Conservation (phyloP, 2,113 vertebrate genomes). For the Pelusios castaneus region DNA sequence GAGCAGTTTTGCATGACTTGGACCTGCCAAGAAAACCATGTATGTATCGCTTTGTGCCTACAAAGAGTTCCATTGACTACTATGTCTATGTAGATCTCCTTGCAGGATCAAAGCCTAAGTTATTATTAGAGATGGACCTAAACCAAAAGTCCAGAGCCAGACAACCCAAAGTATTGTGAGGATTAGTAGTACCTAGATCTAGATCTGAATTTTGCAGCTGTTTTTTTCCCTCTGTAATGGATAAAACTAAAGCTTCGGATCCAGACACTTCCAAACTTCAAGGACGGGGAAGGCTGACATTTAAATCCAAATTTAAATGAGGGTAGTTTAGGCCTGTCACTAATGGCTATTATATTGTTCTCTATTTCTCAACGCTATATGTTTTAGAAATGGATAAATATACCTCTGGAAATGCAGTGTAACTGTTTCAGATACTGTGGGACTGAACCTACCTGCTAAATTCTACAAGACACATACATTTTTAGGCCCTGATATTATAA, state of each 20-base stretch:
- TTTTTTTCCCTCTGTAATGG: neutral
- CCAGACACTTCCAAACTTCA: neutral
- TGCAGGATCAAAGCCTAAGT: neutral
- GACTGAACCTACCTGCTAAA: neutral
- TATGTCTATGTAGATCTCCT: neutral
- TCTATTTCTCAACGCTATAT: neutral
- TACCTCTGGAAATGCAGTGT: neutral
- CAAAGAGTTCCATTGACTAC: too few species aligned
- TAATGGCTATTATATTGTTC: neutral
- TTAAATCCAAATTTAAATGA: neutral
- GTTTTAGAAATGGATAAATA: rapidly evolving
- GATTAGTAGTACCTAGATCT: neutral
- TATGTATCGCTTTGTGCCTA: neutral
- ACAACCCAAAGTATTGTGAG: neutral
- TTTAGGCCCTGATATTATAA: neutral
- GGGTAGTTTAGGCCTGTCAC: neutral
- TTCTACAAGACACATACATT: neutral
- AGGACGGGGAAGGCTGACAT: neutral
- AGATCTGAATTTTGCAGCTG: neutral
- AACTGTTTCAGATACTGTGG: neutral
- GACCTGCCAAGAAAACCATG: rapidly evolving
- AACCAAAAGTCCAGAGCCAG: neutral
- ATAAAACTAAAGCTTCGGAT: neutral
- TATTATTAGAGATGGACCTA: neutral
- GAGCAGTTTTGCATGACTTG: neutral